Base-by-base conservation (phyloP, 2,888 invertebrate species). In the Aporophyla lueneburgensis region DNA sequence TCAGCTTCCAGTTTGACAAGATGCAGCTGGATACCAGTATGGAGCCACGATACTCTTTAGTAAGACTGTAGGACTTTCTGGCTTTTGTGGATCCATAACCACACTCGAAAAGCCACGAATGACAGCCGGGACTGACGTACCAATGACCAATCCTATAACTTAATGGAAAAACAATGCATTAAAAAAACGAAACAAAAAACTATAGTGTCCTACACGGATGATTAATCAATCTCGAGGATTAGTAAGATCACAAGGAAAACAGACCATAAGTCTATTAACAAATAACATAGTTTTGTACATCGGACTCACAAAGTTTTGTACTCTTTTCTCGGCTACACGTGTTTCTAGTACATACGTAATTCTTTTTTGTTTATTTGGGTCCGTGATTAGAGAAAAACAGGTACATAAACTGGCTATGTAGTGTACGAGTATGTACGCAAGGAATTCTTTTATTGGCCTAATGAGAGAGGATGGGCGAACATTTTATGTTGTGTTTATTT, bases 231-330 rank as follows among this genome's bases (percentile, higher is more conserved):
- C 53, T 54, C 6, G 9, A 27, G 5, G 0, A 53, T 66, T 53
- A 49, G 9, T 54, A 16, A 66, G 10, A 80, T 24, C 19, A 58
- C 33, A 61, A 80, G 33, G 49, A 80, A 77, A 77, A 63, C 5
- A 40, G 9, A 63, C 12, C 53, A 73, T 54, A 80, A 78, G 14
- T 40, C 54, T 24, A 21, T 53, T 40, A 66, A 49, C 61, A 24
- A 75, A 76, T 76, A 59, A 76, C 65, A 76, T 59, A 81, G 58
- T 81, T 81, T 54, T n/a, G n/a, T 65, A 54, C 27, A 27, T 53
- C 21, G 33, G n/a, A 27, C 14, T 46, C 59, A 63, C 56, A 58
- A 75, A 76, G 68, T 69, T 69, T 56, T 21, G 27, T 51, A 14
- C 21, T 53, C 46, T 16, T 19, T 56, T 56, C 65, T 2, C 21